phyloP scores from a whole-genome alignment of 92 coral and sea anemone species.

The Epizoanthus illoricatus region DNA sequence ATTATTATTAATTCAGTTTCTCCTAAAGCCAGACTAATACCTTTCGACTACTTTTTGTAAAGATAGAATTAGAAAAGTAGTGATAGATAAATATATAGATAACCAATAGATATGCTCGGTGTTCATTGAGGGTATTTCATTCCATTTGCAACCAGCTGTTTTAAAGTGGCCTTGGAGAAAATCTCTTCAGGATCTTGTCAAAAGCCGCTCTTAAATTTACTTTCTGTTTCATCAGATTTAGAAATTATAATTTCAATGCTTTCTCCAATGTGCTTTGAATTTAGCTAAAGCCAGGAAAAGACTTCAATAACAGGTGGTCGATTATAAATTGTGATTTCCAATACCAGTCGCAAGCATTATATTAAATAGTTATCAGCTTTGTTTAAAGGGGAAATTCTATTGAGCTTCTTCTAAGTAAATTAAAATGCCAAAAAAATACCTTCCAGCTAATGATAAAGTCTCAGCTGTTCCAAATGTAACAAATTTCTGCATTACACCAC shows the following conservation, averaged over 20 bases:
- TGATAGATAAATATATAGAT: no score
- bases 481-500: not conserved
- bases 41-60: no score
- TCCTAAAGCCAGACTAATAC: no score
- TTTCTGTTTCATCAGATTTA: not conserved
- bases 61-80: no score
- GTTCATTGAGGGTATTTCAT: no score
- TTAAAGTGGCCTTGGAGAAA: not conserved
- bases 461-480: conserved; percentile 11
- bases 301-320: conserved; percentile 9
- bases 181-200: conserved; percentile 2
- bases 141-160: no score
- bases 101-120: no score
- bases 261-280: not conserved
- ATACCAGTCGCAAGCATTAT: not conserved
- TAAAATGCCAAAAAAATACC: not conserved
- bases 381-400: not conserved
- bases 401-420: not conserved
- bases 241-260: not conserved
- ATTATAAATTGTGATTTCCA: not conserved
- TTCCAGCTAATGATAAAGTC: not conserved
- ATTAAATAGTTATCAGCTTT: not conserved
- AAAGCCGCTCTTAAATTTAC: not conserved
- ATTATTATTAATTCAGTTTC: no score
- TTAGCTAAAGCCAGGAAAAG: not conserved